A percentile compares a stretch with the other conserved stretches of the same genome.
Evolutionary conservation across 2,797 vertebrate species (phyloP).

Genomic region (Sciurus carolinensis): DNA sequence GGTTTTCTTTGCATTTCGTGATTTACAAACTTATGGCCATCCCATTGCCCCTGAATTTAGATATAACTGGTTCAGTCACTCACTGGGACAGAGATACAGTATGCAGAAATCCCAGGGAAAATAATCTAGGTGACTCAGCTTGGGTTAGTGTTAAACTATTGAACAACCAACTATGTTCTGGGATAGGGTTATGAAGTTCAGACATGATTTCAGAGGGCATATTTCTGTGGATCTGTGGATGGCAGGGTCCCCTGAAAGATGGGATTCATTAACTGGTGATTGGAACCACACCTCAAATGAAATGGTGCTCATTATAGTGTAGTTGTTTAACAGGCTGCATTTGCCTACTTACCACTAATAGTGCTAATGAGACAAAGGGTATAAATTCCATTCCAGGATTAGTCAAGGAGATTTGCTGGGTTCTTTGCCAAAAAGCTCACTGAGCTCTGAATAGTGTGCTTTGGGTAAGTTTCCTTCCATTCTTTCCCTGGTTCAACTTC

Average conservation of each 20-base stretch:
- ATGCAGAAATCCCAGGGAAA: neutral
- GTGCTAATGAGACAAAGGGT: neutral
- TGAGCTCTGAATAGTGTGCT: neutral
- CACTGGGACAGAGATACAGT: neutral
- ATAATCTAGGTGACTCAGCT: neutral
- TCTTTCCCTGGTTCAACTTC: neutral
- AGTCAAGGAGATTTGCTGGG: neutral
- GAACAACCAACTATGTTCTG: neutral
- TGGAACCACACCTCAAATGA: neutral
- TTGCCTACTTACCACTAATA: neutral
- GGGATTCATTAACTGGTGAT: neutral
- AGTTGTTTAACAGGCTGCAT: neutral
- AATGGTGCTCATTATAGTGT: neutral
- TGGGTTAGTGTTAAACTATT: neutral
- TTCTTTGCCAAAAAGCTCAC: neutral
- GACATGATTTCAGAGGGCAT: neutral
- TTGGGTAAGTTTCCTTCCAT: neutral
- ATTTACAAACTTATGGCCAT: neutral
- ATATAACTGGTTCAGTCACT: neutral
- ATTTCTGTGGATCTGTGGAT: slow-evolving; percentile 3
- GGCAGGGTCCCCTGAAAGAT: neutral
- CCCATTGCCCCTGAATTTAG: neutral
- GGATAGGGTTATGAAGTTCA: neutral
- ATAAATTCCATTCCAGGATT: neutral
- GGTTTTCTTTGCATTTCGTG: neutral